Evolutionary conservation across 2,888 invertebrate genomes (phyloP), one percentile per base, ranked within the genome.

Genomic region (Griposia aprilina): DNA sequence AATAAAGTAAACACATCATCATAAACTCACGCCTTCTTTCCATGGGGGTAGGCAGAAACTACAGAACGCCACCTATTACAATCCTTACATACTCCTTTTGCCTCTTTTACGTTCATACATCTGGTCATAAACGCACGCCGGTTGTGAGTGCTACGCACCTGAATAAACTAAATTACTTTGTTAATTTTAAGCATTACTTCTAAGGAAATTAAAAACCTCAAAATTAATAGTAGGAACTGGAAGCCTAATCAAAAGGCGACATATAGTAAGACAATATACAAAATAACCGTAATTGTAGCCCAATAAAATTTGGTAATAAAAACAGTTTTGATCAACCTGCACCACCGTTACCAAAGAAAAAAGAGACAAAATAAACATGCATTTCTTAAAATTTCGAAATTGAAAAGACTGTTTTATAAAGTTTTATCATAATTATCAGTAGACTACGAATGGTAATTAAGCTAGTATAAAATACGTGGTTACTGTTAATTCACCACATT

Each of bases 391-490:
- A 55, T 36, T 52, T 36, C 7, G 0, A 26, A 45, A 52, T 59
- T 52, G 2, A 26, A 20, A 23, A 55, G 6, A 48, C 45, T 23
- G 23, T 78, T 75, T 55, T 55, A 11, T 50, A 71, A 36, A 69
- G 17, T 63, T 65, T 71, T 76, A 74, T 70, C 83, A 66, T 80
- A n/a, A n/a, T n/a, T n/a, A 75, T 81, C 79, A 72, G 50, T 65
- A 26, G 45, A 63, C 26, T 71, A 80, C 59, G 66, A 83, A 86
- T 86, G 70, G 66, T 60, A 13, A 36, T n/a, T 74, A 50, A 7
- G 13, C 26, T 55, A 62, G 66, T 81, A 87, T 86, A 85, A 72
- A 78, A 76, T 70, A 62, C 57, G 72, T 60, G 23, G 65, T 41
- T 36, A 7, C 11, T 26, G 20, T 30, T 17, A 55, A 65, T 63